Percentiles rank a stretch among this genome's conserved stretches.
Evolutionary conservation across 2,888 invertebrate species (phyloP).

Genomic region (Drosophila nr. perissopoda): DNA sequence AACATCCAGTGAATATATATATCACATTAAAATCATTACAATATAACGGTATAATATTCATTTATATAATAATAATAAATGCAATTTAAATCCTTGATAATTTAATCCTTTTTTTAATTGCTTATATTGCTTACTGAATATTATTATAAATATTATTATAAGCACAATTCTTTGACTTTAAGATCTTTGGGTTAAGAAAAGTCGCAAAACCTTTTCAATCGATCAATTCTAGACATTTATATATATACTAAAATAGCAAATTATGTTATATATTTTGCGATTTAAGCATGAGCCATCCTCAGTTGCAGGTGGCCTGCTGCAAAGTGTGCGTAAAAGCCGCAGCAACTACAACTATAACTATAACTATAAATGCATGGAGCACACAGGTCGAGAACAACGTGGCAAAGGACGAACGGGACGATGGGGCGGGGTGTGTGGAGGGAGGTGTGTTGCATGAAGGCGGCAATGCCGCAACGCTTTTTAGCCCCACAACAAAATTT

Average conservation of each 20-base stretch:
- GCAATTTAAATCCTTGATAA: not conserved
- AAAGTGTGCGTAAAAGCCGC: slow-evolving; percentile 1
- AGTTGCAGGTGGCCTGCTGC: not conserved
- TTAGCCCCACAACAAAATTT: slow-evolving; percentile 83
- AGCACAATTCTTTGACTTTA: not conserved
- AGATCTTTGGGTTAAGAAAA: not conserved
- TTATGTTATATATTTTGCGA: not conserved
- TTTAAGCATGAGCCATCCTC: not conserved
- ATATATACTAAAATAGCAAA: not conserved
- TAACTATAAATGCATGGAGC: slow-evolving; percentile 1
- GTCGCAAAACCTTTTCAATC: not conserved
- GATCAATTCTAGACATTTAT: not conserved
- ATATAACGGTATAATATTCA: not conserved
- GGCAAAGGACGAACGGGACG: not conserved
- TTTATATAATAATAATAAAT: not conserved
- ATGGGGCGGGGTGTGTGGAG: not conserved
- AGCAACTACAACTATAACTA: not conserved
- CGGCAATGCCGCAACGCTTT: slow-evolving; percentile 67
- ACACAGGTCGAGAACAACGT: not conserved
- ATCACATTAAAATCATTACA: not conserved
- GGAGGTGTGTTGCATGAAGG: slow-evolving; percentile 9
- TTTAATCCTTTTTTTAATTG: not conserved
- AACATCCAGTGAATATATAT: not conserved
- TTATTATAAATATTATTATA: not conserved
- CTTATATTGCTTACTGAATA: not conserved